Evolutionary conservation across 1,140 invertebrate genomes (phyloP).

Genomic region (Lasaia peninsularis): DNA sequence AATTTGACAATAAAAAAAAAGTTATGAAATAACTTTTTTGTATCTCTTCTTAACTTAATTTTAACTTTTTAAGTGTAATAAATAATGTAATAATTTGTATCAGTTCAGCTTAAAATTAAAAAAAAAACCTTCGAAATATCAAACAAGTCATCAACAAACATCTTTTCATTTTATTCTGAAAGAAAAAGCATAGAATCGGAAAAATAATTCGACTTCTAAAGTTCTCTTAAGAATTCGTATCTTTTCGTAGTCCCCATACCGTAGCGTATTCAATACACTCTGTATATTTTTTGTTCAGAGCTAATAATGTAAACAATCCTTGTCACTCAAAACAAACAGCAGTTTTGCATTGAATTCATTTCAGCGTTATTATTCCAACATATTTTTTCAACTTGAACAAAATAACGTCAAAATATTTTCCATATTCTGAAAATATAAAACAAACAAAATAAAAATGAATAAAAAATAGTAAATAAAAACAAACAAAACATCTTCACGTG

Average conservation of each 20-base stretch:
- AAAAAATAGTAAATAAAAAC: slow-evolving; percentile 37
- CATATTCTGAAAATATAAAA: slow-evolving; percentile 34
- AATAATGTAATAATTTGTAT: too few relatives aligned
- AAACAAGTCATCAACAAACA: neutral
- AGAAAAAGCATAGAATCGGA: neutral
- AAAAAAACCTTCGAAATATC: neutral
- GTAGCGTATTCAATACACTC: neutral
- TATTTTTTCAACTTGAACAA: neutral
- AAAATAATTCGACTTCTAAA: neutral
- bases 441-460: slow-evolving; percentile 31
- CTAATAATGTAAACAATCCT: slow-evolving; percentile 28
- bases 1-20: too few relatives aligned
- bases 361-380: slow-evolving; percentile 1
- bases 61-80: too few relatives aligned
- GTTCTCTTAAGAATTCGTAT: neutral
- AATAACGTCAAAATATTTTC: slow-evolving; percentile 4
- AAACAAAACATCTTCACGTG: slow-evolving; percentile 34
- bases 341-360: slow-evolving; percentile 23
- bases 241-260: neutral
- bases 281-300: slow-evolving; percentile 5
- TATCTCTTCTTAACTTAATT: too few relatives aligned
- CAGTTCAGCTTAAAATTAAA: too few relatives aligned
- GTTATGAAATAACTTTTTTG: too few relatives aligned
- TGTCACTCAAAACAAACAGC: slow-evolving; percentile 34
- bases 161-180: neutral